These are phyloP conservation scores for Gymnarchus niloticus DNA, from an alignment of 2,113 vertebrate genomes.

Conservation along the genomic window DNA sequence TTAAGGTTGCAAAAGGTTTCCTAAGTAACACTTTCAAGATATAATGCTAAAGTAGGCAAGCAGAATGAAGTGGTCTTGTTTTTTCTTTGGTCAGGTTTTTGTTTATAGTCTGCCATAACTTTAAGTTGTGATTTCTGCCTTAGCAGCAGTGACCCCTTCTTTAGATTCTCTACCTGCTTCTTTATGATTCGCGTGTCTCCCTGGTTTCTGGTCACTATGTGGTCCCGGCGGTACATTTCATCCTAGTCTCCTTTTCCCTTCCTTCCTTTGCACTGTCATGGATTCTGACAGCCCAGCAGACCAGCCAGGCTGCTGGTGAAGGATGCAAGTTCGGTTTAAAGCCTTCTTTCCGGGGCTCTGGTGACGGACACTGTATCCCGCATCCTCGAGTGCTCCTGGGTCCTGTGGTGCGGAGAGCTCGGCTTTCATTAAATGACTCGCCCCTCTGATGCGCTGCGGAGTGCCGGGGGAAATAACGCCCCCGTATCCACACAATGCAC, in stretches of 20 bases:
- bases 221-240: not conserved
- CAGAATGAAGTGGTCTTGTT: not conserved
- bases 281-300: not conserved
- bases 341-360: not conserved
- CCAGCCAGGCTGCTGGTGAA: not conserved
- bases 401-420: not conserved
- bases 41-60: not conserved
- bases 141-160: not conserved
- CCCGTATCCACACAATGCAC: not conserved
- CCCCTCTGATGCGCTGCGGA: not conserved
- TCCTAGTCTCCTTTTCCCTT: not conserved
- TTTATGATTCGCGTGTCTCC: not conserved
- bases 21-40: too few species aligned
- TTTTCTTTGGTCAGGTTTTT: too few species aligned
- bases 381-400: not conserved
- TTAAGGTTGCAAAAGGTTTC: not conserved
- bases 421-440: not conserved
- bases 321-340: not conserved
- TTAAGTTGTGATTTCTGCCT: not conserved
- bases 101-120: too few species aligned
- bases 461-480: not conserved
- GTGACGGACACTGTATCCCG: not conserved
- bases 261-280: not conserved
- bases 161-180: not conserved
- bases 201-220: not conserved